Percentiles rank a stretch among this genome's conserved stretches.
phyloP scores from a whole-genome alignment of 2,797 vertebrate species.

The Catamblyrhynchus diadema region DNA sequence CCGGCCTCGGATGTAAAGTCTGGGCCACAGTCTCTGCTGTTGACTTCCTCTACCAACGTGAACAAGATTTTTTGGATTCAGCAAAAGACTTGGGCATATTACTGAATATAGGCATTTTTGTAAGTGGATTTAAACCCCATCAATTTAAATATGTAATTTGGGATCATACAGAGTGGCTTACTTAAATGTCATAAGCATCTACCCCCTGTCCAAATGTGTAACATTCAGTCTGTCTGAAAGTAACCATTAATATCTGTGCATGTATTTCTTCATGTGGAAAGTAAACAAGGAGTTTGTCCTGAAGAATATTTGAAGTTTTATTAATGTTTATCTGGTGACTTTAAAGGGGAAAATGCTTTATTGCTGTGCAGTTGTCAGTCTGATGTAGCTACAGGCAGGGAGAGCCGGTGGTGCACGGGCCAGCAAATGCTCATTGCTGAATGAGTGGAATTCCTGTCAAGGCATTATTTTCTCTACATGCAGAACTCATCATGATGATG shows the following conservation, averaged over 20 bases:
- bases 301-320: not conserved
- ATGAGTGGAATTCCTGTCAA: slow-evolving; percentile 2
- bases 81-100: not conserved
- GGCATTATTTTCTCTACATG: not conserved
- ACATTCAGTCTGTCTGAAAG: rapidly evolving
- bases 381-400: not conserved
- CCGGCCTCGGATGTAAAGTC: rapidly evolving
- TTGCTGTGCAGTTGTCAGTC: not conserved
- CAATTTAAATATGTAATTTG: not conserved
- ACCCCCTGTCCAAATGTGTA: not conserved
- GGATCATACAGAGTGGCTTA: not conserved
- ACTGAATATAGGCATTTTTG: not conserved
- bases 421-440: not conserved
- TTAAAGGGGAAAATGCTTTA: not conserved
- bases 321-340: not conserved
- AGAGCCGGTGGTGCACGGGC: not conserved
- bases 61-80: not conserved
- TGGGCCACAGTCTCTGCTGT: not conserved
- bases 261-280: not conserved
- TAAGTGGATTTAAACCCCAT: not conserved
- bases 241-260: not conserved
- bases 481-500: not conserved
- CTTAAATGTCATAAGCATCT: not conserved
- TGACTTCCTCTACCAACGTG: not conserved
- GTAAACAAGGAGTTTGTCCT: not conserved